phyloP scores from a whole-genome alignment of 2,113 vertebrate genomes.

The Pterocles orientalis region DNA sequence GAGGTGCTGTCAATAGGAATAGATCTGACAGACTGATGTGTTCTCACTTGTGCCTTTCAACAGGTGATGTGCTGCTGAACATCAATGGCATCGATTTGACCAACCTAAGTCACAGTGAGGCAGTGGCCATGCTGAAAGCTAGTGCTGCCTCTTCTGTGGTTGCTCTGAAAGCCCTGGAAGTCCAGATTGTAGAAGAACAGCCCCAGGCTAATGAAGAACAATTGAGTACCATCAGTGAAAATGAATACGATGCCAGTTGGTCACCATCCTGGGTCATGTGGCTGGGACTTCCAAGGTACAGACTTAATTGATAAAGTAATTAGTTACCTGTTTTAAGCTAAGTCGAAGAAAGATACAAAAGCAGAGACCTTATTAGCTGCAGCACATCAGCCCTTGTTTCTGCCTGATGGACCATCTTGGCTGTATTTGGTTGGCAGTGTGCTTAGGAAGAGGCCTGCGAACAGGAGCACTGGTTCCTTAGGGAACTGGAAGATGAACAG shows the following conservation, averaged over 20 bases:
- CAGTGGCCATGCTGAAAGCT: conserved; percentile 94
- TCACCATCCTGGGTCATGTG: conserved; percentile 98
- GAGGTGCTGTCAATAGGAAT: not conserved
- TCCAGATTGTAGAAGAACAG: conserved; percentile 87
- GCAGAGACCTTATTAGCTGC: not conserved
- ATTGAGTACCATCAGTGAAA: conserved; percentile 82
- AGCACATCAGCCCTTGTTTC: not conserved
- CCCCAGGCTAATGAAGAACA: conserved; percentile 80
- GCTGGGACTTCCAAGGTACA: conserved; percentile 92
- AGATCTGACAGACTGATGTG: not conserved
- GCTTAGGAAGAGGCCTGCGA: not conserved
- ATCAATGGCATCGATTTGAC: conserved; percentile 96
- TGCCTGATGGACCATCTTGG: not conserved
- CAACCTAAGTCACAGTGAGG: conserved; percentile 92
- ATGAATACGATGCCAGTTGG: conserved; percentile 94
- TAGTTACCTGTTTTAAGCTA: not conserved
- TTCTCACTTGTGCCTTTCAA: not conserved
- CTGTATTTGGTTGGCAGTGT: accelerated
- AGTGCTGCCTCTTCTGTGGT: conserved; percentile 90
- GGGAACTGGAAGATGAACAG: not conserved
- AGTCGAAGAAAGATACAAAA: not conserved
- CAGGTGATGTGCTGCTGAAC: conserved; percentile 93
- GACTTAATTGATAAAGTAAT: not conserved
- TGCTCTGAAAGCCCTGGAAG: conserved; percentile 89
- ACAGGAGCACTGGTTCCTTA: not conserved